Evolutionary conservation across 2,797 vertebrate species (phyloP), one percentile per base, ranked within the genome.

Genomic region (Oryzias sinensis): DNA sequence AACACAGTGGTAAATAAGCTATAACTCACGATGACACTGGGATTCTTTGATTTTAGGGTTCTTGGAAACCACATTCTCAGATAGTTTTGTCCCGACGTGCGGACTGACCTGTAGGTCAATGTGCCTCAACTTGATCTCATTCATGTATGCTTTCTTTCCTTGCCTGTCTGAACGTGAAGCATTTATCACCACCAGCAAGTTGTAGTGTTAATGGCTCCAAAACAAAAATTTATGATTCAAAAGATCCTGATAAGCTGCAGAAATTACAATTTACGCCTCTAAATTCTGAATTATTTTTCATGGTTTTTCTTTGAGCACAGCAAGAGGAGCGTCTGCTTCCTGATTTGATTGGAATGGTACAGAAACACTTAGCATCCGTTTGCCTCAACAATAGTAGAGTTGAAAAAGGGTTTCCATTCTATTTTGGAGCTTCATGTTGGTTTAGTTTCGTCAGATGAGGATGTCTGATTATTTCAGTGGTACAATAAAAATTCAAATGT

Each of bases 341-440:
- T 37, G 9, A 37, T 0, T 37, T 37, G 9, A 37, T 11, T 37
- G 33, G 33, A 3, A 37, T 11, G 3, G 2, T 6, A 6, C 27
- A 6, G 27, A 27, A 27, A 27, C 27, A 27, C 27, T 27, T 27
- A 27, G 6, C 27, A 27, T 27, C 8, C 14, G 14, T 16, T 17
- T 5, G 43, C 17, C 43, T 14, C 5, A 46, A 14, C 18, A 46
- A 4, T 20, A 75, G 77, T 75, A 82, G 76, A 60, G 20, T 70
- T 70, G 69, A 81, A 62, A 18, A 79, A 80, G 59, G 65, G 63
- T 82, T 78, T 53, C 56, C 50, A 44, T 67, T 51, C 51, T 74
- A 69, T 80, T 86, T 76, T 60, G 59, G 67, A 79, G 76, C 81
- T 79, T 84, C 56, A 65, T 40, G 62, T 82, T 42, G 15, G 64